phyloP scores from a whole-genome alignment of 2,797 vertebrate genomes.

The Florisuga fusca region DNA sequence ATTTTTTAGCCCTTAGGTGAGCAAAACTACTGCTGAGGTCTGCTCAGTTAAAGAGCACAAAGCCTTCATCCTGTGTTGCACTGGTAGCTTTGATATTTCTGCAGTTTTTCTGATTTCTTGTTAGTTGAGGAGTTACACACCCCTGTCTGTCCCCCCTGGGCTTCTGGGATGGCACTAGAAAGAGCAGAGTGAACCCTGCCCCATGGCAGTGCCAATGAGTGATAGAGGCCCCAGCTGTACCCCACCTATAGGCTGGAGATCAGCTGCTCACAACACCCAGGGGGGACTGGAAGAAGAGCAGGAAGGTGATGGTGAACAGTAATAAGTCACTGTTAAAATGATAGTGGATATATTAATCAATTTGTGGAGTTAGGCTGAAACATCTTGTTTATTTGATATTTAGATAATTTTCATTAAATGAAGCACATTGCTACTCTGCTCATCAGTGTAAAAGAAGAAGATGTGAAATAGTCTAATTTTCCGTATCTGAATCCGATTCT shows the following conservation, averaged over 20 bases:
- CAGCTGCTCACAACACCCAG: fast-evolving
- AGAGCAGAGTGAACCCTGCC: not conserved
- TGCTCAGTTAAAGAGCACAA: not conserved
- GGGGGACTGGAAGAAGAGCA: not conserved
- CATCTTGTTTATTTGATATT: not conserved
- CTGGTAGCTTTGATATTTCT: not conserved
- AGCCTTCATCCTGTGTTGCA: not conserved
- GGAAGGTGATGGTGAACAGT: not conserved
- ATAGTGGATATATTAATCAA: not conserved
- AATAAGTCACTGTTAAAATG: not conserved
- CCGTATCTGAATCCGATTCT: not conserved
- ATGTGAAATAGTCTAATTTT: not conserved
- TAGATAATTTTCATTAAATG: not conserved
- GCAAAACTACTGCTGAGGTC: not conserved
- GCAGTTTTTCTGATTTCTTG: not conserved
- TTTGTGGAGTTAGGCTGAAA: not conserved
- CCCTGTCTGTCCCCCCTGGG: not conserved
- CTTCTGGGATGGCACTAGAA: not conserved
- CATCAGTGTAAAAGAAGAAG: not conserved
- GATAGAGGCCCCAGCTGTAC: not conserved
- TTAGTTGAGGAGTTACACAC: not conserved
- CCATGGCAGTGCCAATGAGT: fast-evolving
- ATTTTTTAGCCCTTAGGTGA: constrained; percentile 1
- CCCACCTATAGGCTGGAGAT: fast-evolving
- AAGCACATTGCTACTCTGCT: not conserved